A percentile compares a stretch with the other conserved stretches of the same genome.
Evolutionary conservation across 1,140 invertebrate genomes (phyloP).

Genomic region (Phymorhynchus buccinoides): DNA sequence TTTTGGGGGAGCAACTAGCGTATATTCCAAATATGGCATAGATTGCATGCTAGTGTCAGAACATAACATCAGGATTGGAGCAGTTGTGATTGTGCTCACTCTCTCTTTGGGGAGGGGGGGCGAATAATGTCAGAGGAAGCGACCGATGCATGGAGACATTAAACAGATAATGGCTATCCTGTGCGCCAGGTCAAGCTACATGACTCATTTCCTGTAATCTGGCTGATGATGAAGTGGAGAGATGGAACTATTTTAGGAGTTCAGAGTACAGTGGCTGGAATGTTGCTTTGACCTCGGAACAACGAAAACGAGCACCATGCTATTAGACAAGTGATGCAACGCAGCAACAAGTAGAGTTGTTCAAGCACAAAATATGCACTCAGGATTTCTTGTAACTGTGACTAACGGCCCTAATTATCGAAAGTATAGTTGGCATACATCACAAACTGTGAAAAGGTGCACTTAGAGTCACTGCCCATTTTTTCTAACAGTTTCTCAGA

Average conservation of each 20-base stretch:
- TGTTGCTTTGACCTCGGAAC: constrained; percentile 90
- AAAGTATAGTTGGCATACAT: too few species aligned
- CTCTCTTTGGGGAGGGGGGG: too few species aligned
- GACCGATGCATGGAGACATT: constrained; percentile 40
- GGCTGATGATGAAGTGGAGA: constrained; percentile 57
- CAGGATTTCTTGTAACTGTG: too few species aligned
- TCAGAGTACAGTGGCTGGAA: constrained; percentile 91
- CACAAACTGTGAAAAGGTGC: constrained; percentile 80
- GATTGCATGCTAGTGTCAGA: too few species aligned
- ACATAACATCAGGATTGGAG: too few species aligned
- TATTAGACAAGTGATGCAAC: constrained; percentile 84
- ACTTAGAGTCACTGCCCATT: too few species aligned
- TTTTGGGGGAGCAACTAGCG: too few species aligned
- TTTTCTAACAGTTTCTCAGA: background rate
- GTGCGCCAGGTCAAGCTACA: constrained; percentile 59
- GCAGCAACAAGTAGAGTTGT: constrained; percentile 81
- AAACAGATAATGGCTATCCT: constrained; percentile 61
- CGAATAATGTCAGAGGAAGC: background rate
- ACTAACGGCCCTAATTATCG: too few species aligned
- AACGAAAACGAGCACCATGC: constrained; percentile 87
- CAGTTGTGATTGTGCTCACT: too few species aligned
- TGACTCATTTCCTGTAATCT: constrained; percentile 58
- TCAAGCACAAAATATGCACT: constrained; percentile 79
- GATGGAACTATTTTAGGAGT: constrained; percentile 78
- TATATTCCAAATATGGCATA: too few species aligned